Base-by-base conservation (phyloP, 2,113 vertebrate species). In the Eulemur macaco region DNA sequence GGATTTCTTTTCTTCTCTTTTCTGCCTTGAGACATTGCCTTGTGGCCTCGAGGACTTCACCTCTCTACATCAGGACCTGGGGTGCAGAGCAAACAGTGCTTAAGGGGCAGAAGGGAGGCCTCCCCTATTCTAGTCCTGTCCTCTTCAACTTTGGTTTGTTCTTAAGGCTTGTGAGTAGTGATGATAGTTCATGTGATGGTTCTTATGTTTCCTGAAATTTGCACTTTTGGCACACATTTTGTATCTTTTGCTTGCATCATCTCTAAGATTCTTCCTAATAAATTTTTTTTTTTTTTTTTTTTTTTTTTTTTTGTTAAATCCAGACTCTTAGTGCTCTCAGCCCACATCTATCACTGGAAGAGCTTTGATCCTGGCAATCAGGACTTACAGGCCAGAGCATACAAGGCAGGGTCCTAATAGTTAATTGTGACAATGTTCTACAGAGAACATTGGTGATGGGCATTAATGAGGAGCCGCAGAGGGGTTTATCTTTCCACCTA, bases 181-280 rank as follows among this genome's bases (percentile, higher is more conserved):
- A 50, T 83, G 42, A 45, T 9, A 14, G 45, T 37, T 85, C 56
- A 87, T 20, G 31, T 58, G 34, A 84, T 27, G 74, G 25, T 93
- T 74, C 73, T 56, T 39, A 66, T 3, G 4, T 87, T 76, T 88
- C 80, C 77, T 80, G 85, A 94, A 90, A 47, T 11, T 66, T 89
- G 25, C n/a, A 84, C 74, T 91, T 93, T 80, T 37, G 68, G 39
- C 37, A 93, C 7, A 50, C 63, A 76, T 64, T 96, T 93, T 89
- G 25, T 27, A 47, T 63, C 71, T 78, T 94, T 96, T 68, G 58
- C 13, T 68, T 96, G 21, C 47, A 29, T 93, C 56, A 64, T 76
- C 71, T 82, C 82, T 90, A 73, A 78, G 81, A 58, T 77, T 87
- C 11, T 34, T 31, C 29, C 27, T 76, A 76, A 50, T 50, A 76